These are phyloP conservation scores for Drosophila lacertosa DNA, from an alignment of 1,140 invertebrate genomes.

Conservation along the genomic window DNA sequence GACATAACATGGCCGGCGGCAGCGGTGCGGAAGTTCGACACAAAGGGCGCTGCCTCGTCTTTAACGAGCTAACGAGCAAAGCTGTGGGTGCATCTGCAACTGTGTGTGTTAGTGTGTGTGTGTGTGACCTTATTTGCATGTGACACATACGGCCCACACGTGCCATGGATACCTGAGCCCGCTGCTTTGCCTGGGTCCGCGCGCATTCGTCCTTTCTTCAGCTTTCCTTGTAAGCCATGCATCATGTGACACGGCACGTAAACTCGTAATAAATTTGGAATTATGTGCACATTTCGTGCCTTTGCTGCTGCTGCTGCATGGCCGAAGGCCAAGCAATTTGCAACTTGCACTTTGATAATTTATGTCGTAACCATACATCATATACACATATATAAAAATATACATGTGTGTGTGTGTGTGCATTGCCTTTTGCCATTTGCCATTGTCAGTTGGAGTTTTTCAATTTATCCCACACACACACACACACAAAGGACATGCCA, in stretches of 20 bases:
- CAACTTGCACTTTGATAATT: conserved; percentile 81
- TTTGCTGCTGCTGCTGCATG: conserved; percentile 32
- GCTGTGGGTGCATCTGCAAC: neutral
- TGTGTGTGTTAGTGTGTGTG: conserved; percentile 16
- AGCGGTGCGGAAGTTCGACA: conserved; percentile 45
- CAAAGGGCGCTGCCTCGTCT: conserved; percentile 60
- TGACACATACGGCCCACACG: conserved; percentile 65
- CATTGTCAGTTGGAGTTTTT: conserved; percentile 36
- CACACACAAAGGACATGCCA: conserved; percentile 9
- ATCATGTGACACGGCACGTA: conserved; percentile 71
- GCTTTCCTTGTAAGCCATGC: conserved; percentile 48
- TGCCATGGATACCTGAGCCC: conserved; percentile 66
- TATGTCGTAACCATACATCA: conserved; percentile 53
- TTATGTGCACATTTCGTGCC: conserved; percentile 78
- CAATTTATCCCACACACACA: conserved; percentile 54
- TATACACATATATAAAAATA: conserved; percentile 1
- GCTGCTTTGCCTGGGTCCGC: neutral
- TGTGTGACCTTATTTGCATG: conserved; percentile 72
- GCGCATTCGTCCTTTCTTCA: conserved; percentile 28
- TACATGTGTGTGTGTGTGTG: neutral
- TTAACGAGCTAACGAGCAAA: conserved; percentile 42
- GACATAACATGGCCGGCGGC: conserved; percentile 15
- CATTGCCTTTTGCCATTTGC: conserved; percentile 10
- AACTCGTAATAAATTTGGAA: conserved; percentile 78
- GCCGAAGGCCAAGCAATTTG: conserved; percentile 77